phyloP scores from a whole-genome alignment of 2,797 vertebrate species.

The Diglossa cyanea region DNA sequence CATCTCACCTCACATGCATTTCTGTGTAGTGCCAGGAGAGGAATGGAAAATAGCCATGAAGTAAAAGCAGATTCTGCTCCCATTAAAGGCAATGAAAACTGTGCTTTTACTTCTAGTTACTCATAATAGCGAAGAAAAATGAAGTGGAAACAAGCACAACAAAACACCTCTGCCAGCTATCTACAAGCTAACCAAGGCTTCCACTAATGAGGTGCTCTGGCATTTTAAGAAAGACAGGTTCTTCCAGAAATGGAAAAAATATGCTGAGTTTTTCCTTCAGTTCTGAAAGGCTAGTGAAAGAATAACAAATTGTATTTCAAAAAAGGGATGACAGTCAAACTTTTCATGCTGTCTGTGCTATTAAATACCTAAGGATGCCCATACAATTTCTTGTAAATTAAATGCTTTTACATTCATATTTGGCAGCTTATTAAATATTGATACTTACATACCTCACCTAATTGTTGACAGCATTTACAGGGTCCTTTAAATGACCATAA shows the following conservation, averaged over 20 bases:
- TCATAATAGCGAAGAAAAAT: constrained; percentile 1
- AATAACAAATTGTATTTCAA: constrained; percentile 59
- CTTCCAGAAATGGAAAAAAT: constrained; percentile 42
- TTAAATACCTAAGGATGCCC: constrained; percentile 26
- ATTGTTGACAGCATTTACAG: constrained; percentile 47
- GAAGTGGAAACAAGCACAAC: constrained; percentile 58
- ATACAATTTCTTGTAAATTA: constrained; percentile 17
- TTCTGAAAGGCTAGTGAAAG: constrained; percentile 37
- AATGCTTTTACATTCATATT: constrained; percentile 29
- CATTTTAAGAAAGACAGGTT: constrained; percentile 37
- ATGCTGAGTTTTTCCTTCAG: constrained; percentile 16
- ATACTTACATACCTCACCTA: constrained; percentile 53
- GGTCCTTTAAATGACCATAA: constrained; percentile 27
- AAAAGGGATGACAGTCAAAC: constrained; percentile 43
- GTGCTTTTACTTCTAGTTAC: constrained; percentile 50
- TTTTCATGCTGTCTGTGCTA: constrained; percentile 26
- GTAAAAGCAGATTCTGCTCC: constrained; percentile 44
- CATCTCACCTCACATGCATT: not conserved
- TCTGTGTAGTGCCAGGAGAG: constrained; percentile 10
- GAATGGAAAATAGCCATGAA: constrained; percentile 46
- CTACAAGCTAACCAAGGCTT: constrained; percentile 19
- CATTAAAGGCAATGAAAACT: constrained; percentile 51
- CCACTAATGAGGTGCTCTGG: constrained; percentile 57
- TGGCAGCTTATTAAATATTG: constrained; percentile 52
- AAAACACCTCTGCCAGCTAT: constrained; percentile 53